Conservation (phyloP, 2,888 invertebrate genomes). For the Drosophila prostipennis region DNA sequence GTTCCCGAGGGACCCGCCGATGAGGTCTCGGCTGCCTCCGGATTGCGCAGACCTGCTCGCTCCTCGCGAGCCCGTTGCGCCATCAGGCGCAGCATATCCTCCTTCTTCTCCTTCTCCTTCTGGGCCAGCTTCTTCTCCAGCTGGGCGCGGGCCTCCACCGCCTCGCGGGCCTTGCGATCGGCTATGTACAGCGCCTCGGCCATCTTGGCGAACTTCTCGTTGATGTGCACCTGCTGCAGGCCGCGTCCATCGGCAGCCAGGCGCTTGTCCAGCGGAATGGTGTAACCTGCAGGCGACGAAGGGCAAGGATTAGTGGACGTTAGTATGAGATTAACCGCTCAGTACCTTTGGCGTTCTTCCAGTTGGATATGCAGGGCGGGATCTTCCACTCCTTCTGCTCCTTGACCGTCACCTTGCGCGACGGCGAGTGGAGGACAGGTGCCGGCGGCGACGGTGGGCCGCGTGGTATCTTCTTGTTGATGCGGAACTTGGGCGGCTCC, state of each 20-base stretch:
- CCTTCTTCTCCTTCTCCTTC: constrained; percentile 98
- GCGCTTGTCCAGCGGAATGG: constrained; percentile 98
- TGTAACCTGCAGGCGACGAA: constrained; percentile 85
- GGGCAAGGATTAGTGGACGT: neutral
- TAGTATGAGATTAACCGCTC: no score
- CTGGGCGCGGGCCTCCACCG: constrained; percentile 98
- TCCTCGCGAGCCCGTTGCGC: constrained; percentile 98
- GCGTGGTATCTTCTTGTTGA: constrained; percentile 99
- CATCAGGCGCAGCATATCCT: constrained; percentile 95
- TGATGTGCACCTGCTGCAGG: constrained; percentile 98
- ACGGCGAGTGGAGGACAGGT: constrained; percentile 99
- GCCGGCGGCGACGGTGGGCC: constrained; percentile 99
- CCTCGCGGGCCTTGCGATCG: constrained; percentile 97
- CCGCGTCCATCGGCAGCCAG: constrained; percentile 99
- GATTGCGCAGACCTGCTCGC: constrained; percentile 89
- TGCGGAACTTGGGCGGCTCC: constrained; percentile 99
- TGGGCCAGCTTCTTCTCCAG: constrained; percentile 98
- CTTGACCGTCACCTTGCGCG: constrained; percentile 98
- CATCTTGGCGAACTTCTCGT: constrained; percentile 99
- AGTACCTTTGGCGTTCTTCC: constrained; percentile 97
- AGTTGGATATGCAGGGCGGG: constrained; percentile 99
- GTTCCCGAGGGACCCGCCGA: constrained; percentile 68
- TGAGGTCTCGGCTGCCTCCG: constrained; percentile 83
- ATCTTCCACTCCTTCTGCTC: constrained; percentile 99
- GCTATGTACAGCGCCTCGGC: constrained; percentile 99